Conservation (phyloP, 2,797 vertebrate genomes). For the Sebastes matsubarae region DNA sequence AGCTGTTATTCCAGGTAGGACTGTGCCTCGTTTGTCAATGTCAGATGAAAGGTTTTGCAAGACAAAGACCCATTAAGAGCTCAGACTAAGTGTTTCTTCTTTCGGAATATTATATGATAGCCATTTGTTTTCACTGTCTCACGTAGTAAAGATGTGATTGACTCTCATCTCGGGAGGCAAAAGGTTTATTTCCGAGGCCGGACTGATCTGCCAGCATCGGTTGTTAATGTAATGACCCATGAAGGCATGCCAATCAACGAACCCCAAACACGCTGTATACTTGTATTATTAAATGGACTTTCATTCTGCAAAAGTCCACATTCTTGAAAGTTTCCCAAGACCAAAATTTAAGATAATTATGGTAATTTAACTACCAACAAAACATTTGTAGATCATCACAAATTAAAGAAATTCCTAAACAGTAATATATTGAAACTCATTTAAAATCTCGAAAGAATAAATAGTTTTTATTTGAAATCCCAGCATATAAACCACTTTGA, state of each 20-base stretch:
- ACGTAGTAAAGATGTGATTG: constrained; percentile 38
- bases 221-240: constrained; percentile 34
- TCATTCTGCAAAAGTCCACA: constrained; percentile 3
- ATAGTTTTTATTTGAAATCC: neutral
- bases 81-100: constrained; percentile 75
- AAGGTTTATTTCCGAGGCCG: constrained; percentile 29
- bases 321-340: neutral
- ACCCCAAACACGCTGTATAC: neutral
- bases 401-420: neutral
- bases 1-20: constrained; percentile 70
- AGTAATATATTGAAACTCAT: neutral
- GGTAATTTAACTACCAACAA: no score
- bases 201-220: constrained; percentile 7
- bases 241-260: neutral
- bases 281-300: neutral
- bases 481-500: neutral
- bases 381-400: neutral
- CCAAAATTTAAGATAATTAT: neutral
- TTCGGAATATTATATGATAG: constrained; percentile 72
- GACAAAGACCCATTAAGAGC: constrained; percentile 73
- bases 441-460: neutral
- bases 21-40: constrained; percentile 77
- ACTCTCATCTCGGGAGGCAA: constrained; percentile 47
- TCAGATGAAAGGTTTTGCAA: constrained; percentile 70
- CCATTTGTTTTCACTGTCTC: constrained; percentile 70